Base-by-base conservation (phyloP, 1,140 invertebrate genomes). In the Ceratina australensis region DNA sequence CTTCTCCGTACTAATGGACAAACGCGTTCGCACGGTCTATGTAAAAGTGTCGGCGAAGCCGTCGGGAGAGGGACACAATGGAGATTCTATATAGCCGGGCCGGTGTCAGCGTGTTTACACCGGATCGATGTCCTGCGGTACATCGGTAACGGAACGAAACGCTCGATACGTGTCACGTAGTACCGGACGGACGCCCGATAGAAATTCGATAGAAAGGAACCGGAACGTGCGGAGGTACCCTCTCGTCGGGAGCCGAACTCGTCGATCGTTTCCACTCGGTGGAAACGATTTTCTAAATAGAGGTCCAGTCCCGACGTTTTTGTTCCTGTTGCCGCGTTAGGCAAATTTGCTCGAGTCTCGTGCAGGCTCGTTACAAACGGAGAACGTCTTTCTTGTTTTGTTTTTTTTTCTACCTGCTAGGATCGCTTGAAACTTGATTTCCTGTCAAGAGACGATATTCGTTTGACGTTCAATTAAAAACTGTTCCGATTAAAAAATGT, bases 161-260 rank as follows among this genome's bases (percentile, higher is more conserved):
- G 26, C 69, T 60, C 60, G 73, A 57, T 76, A 65, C 61, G 42
- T 50, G 72, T 69, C 77, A 64, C 63, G 72, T 79, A 75, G 22
- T 52, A 10, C 72, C 20, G 49, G 63, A 68, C 75, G 65, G 20
- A 68, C 28, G 67, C 49, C 54, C 71, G 65, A 72, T 75, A 52
- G 22, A 75, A 74, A 79, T 80, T 75, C 68, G 28, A 78, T 73
- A 75, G 50, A 57, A 72, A 71, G 42, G 64, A 49, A 49, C 65
- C 52, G 15, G 72, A 80, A 80, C 56, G 63, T 52, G 50, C 42
- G 56, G 50, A 57, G 22, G 16, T 26, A 18, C 28, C 12, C 50
- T 66, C 61, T 66, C 61, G 50, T 74, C 63, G 52, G 54, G 12
- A 10, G 33, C 33, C 71, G 16, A 33, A n/a, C 59, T 42, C 49